These are phyloP conservation scores for Sandelia bainsii DNA, from an alignment of 2,797 vertebrate species.

Conservation along the genomic window DNA sequence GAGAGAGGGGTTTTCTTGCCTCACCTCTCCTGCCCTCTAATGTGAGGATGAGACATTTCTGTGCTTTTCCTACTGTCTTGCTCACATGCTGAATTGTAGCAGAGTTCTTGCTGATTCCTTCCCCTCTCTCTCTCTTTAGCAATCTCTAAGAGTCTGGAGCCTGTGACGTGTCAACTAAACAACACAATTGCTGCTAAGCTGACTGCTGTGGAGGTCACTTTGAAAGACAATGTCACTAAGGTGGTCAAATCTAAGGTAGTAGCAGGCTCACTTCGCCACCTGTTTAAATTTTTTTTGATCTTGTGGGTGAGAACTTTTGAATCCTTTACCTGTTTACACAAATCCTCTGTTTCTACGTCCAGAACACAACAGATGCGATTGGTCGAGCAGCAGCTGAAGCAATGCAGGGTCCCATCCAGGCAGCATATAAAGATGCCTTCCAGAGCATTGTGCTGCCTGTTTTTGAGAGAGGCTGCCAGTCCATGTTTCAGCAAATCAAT, in stretches of 20 bases:
- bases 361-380: conserved; percentile 94
- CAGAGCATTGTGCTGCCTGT: conserved; percentile 93
- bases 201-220: conserved; percentile 89
- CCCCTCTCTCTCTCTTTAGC: conserved; percentile 75
- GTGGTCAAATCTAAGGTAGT: conserved; percentile 96
- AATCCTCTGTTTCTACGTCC: background rate
- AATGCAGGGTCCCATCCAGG: conserved; percentile 94
- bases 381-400: conserved; percentile 93
- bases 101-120: conserved; percentile 20
- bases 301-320: background rate
- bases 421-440: conserved; percentile 94
- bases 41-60: conserved; percentile 10
- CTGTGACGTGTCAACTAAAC: conserved; percentile 90
- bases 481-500: conserved; percentile 99
- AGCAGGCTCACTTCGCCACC: background rate
- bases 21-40: conserved; percentile 30
- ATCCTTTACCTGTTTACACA: background rate
- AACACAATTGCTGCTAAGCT: conserved; percentile 91
- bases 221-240: conserved; percentile 95
- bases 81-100: conserved; percentile 23
- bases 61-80: conserved; percentile 12
- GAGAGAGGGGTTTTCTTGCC: conserved; percentile 22
- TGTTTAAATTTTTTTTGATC: background rate
- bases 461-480: conserved; percentile 97
- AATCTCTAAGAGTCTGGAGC: conserved; percentile 94